Evolutionary conservation across 2,797 vertebrate genomes (phyloP), one percentile per base, ranked within the genome.

Genomic region (Microctenopoma steveboyesi): DNA sequence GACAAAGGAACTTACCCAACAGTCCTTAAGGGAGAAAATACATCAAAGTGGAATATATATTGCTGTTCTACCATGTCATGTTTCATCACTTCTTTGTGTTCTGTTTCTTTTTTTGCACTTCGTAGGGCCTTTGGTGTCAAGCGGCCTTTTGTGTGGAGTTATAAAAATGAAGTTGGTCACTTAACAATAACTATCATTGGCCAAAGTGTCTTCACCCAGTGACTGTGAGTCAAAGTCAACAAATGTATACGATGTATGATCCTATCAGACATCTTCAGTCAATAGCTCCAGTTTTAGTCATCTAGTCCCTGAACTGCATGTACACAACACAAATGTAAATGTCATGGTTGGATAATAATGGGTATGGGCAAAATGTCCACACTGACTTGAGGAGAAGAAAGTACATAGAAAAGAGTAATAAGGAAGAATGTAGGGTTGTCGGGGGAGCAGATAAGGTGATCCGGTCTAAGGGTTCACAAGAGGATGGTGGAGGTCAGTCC

Each of bases 321-420:
- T 18, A 8, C n/a, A 14, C 28, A 22, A 3, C 28, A 14, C 47
- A 53, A 1, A 11, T 72, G 51, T 53, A 33, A 65, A 27, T 68
- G 48, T 35, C 43, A 47, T 61, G 54, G 14, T 51, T 39, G 1
- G 13, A 43, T 27, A 53, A 28, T 52, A 3, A 7, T 22, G 13
- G 25, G 6, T 22, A 22, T 22, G 4, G 25, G 16, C 42, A 40
- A 48, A 78, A 59, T 30, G 30, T 37, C 28, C 49, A 60, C 7
- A 0, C 18, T 33, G 14, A 58, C 30, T 64, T 64, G 22, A 58
- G 9, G 39, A 64, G 52, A 3, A 52, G 40, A 59, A 68, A 52
- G 37, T 43, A 48, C 61, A 74, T 79, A 79, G 30, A 79, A 64
- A 78, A 42, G 43, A 77, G 53, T 73, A 72, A 63, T 67, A 60